Evolutionary conservation across 2,797 vertebrate genomes (phyloP), one percentile per base, ranked within the genome.

Genomic region (Calcarius lapponicus): DNA sequence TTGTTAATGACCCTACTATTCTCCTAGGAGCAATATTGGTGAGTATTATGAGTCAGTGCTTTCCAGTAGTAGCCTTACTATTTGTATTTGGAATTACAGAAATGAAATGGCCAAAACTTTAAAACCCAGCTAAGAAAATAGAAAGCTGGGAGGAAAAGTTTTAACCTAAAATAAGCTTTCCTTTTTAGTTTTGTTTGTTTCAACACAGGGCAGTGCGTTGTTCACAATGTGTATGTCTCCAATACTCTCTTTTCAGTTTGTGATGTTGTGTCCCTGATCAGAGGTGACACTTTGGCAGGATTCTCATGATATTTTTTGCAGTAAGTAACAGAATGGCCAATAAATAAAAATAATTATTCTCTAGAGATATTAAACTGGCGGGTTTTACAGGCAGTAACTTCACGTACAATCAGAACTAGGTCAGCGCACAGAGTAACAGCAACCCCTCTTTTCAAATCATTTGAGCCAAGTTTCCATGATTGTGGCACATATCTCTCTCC

Each of bases 1-100:
- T 92, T 87, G 32, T 87, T 80, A 92, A 95, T 90, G 70, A 90
- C 57, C 50, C 13, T 74, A 3, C 22, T 72, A 71, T 80, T 88
- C 91, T 95, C 91, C 69, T 17, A 80, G 72, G 82, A 92, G 31
- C 79, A 90, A 88, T 93, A 94, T 40, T 67, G 69, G 29, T 54
- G 64, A 93, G 9, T 29, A 71, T 76, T 88, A 73, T 85, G 75
- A 87, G 81, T 50, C 57, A 78, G 4, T 60, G 72, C 4, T 88
- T 94, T 87, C 87, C 84, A 81, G 54, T 79, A 92, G 17, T 32
- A 56, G 31, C 10, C 18, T 84, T 58, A 21, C 28, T 91, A 60
- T 60, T 72, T 87, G 28, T 87, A 85, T 62, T 48, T 64, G 21
- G 40, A 80, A 78, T 87, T 47, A 48, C 29, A 25, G 28, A 42